A percentile compares a stretch with the other conserved stretches of the same genome.
Conservation (phyloP, 2,888 invertebrate species). For the Monochamus alternatus region DNA sequence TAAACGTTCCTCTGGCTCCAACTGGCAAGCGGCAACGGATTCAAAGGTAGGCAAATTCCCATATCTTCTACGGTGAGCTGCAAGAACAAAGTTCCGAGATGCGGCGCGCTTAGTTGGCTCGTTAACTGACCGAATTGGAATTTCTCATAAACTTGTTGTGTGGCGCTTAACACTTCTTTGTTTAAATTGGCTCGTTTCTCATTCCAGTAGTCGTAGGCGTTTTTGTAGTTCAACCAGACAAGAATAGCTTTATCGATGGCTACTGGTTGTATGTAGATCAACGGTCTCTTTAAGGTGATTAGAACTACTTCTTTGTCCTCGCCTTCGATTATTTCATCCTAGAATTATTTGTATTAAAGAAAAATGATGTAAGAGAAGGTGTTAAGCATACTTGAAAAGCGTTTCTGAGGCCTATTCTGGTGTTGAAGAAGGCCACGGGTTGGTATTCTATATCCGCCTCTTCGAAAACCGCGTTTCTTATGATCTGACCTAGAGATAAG, state of each 20-base stretch:
- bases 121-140: slow-evolving; percentile 86
- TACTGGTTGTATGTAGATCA: slow-evolving; percentile 96
- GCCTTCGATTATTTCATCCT: slow-evolving; percentile 91
- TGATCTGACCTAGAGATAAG: slow-evolving; percentile 94
- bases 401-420: slow-evolving; percentile 81
- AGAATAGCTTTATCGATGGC: slow-evolving; percentile 98
- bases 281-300: slow-evolving; percentile 92
- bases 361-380: not conserved
- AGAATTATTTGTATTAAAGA: slow-evolving; percentile 57
- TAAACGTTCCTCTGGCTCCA: slow-evolving; percentile 80
- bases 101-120: slow-evolving; percentile 82
- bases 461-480: slow-evolving; percentile 94
- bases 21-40: slow-evolving; percentile 81
- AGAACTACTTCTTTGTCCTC: slow-evolving; percentile 90
- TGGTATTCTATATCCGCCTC: slow-evolving; percentile 98
- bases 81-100: slow-evolving; percentile 91
- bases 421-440: slow-evolving; percentile 98
- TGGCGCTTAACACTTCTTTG: slow-evolving; percentile 87
- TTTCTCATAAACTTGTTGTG: slow-evolving; percentile 81
- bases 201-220: slow-evolving; percentile 99
- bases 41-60: slow-evolving; percentile 94
- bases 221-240: slow-evolving; percentile 99
- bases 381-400: slow-evolving; percentile 65
- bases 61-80: slow-evolving; percentile 97
- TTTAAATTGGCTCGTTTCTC: slow-evolving; percentile 94